phyloP scores from a whole-genome alignment of 2,113 vertebrate genomes.

The Pelodiscus sinensis region DNA sequence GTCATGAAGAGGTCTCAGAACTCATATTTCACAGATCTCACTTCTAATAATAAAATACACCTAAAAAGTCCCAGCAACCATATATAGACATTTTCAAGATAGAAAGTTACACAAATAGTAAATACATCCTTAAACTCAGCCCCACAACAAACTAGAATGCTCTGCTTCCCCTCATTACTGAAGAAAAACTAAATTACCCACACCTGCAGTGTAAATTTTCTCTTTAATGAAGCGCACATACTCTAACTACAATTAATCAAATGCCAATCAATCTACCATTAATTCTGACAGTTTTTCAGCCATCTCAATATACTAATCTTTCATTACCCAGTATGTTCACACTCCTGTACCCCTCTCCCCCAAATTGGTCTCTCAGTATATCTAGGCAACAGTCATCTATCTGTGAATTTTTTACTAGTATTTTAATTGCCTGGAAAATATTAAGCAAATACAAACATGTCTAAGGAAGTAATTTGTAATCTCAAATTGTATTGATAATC shows the following conservation, averaged over 20 bases:
- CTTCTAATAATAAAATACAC: background rate
- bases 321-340: conserved; percentile 32
- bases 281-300: conserved; percentile 31
- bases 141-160: background rate
- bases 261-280: conserved; percentile 21
- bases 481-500: conserved; percentile 20
- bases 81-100: background rate
- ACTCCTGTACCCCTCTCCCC: background rate
- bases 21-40: background rate
- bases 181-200: background rate
- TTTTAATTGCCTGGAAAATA: background rate
- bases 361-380: background rate
- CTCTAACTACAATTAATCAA: conserved; percentile 38
- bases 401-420: background rate
- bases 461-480: background rate
- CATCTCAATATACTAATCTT: background rate
- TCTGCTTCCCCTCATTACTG: background rate
- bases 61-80: background rate
- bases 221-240: background rate
- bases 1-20: background rate
- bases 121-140: background rate
- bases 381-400: background rate
- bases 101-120: background rate
- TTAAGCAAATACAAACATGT: background rate
- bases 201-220: background rate